These are phyloP conservation scores for Astreopora myriophthalma DNA, from an alignment of 64 coral and sea anemone genomes.

Conservation along the genomic window DNA sequence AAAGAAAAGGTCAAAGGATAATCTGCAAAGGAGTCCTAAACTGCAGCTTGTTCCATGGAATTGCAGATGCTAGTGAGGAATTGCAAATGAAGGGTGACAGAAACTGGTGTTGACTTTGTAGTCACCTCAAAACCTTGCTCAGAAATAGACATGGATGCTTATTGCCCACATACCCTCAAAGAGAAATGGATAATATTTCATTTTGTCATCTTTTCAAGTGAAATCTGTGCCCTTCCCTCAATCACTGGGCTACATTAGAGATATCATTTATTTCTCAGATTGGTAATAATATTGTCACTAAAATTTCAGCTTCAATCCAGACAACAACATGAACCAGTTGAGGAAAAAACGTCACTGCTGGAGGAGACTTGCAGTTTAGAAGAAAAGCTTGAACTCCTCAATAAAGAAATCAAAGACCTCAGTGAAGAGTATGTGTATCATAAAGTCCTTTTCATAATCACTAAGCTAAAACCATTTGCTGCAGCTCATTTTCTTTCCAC, in stretches of 20 bases:
- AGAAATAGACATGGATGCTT: too few species aligned
- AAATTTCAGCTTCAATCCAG: constrained; percentile 2
- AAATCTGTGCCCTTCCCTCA: too few species aligned
- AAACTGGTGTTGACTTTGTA: too few species aligned
- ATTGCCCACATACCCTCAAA: too few species aligned
- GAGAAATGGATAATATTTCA: too few species aligned
- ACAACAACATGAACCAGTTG: constrained; percentile 1
- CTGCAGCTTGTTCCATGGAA: too few species aligned
- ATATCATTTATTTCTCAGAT: not conserved
- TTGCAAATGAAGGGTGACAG: too few species aligned
- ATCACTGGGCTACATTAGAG: not conserved
- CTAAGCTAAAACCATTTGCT: not conserved
- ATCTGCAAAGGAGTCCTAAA: too few species aligned
- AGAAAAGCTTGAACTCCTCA: constrained; percentile 45
- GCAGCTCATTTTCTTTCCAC: not conserved
- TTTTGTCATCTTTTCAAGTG: too few species aligned
- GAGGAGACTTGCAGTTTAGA: constrained; percentile 42
- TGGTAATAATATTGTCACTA: not conserved
- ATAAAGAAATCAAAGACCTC: constrained; percentile 69
- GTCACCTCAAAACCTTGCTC: too few species aligned
- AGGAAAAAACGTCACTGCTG: not conserved
- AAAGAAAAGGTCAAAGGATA: too few species aligned
- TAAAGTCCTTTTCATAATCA: not conserved
- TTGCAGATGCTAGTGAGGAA: too few species aligned
- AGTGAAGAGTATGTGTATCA: constrained; percentile 71